Evolutionary conservation across 2,797 vertebrate genomes (phyloP).

Genomic region (Scyliorhinus canicula): DNA sequence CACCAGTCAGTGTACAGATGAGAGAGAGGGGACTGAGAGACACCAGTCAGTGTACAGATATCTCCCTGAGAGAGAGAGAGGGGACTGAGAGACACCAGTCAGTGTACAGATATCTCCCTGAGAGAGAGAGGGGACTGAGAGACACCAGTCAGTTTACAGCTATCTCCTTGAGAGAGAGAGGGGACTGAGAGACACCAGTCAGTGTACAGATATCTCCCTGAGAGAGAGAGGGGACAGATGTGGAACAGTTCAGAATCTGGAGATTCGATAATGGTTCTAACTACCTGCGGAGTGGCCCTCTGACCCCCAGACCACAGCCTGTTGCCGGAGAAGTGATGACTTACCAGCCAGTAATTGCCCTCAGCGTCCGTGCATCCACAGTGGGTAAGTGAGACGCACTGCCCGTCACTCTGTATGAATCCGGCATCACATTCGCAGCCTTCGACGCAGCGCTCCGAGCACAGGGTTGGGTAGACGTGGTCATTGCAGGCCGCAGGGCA

Average conservation of each 20-base stretch:
- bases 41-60: background rate
- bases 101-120: no score
- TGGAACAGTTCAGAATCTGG: background rate
- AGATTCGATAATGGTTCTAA: background rate
- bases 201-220: no score
- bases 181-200: no score
- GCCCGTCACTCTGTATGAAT: slow-evolving; percentile 65
- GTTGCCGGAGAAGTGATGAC: slow-evolving; percentile 40
- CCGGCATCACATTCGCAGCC: slow-evolving; percentile 65
- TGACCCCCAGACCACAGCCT: background rate
- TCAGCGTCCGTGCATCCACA: slow-evolving; percentile 63
- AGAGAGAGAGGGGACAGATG: background rate
- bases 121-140: no score
- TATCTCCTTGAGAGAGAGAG: no score
- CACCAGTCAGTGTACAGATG: no score
- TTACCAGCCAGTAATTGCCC: slow-evolving; percentile 64
- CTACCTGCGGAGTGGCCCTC: no score
- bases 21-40: background rate
- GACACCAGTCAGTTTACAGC: no score
- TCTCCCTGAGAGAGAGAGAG: no score
- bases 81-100: no score
- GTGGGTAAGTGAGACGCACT: slow-evolving; percentile 60
- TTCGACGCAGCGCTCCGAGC: slow-evolving; percentile 61
- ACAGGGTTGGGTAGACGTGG: slow-evolving; percentile 46
- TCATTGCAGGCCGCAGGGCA: slow-evolving; percentile 65